Conservation (phyloP, 2,888 invertebrate species). For the Bombylius major region DNA sequence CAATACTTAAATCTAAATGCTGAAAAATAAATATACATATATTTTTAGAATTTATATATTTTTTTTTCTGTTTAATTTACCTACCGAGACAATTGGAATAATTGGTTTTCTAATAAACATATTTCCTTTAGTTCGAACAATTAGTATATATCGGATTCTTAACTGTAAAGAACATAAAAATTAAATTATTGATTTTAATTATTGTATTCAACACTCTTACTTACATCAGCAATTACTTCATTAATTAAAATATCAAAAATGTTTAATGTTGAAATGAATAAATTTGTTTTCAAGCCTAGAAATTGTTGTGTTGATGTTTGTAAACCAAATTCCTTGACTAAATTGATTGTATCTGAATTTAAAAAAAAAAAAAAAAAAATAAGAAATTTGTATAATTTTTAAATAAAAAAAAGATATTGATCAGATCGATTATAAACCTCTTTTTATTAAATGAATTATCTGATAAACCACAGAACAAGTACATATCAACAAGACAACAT, state of each 20-base stretch:
- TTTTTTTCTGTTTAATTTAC: not conserved
- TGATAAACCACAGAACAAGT: not conserved
- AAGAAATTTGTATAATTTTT: not conserved
- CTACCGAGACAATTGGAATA: conserved; percentile 34
- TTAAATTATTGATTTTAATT: not conserved
- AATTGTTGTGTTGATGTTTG: conserved; percentile 29
- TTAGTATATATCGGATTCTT: conserved; percentile 33
- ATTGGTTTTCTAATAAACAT: conserved; percentile 28
- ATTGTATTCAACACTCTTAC: conserved; percentile 2
- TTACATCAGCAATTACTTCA: conserved; percentile 37
- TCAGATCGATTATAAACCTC: not conserved
- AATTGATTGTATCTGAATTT: not conserved
- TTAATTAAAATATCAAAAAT: conserved; percentile 36
- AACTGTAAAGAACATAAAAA: conserved; percentile 23
- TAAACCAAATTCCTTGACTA: conserved; percentile 11
- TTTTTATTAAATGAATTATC: not conserved
- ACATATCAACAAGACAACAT: not conserved
- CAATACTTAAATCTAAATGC: conserved; percentile 30
- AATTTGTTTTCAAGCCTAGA: conserved; percentile 23
- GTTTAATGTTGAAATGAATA: conserved; percentile 29
- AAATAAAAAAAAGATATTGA: not conserved
- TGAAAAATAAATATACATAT: conserved; percentile 16
- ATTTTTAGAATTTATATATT: no score
- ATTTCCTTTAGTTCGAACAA: conserved; percentile 30
- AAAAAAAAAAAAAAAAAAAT: not conserved